A percentile compares a stretch with the other conserved stretches of the same genome.
Evolutionary conservation across 2,888 invertebrate species (phyloP).

Genomic region (Orthosia cruda): DNA sequence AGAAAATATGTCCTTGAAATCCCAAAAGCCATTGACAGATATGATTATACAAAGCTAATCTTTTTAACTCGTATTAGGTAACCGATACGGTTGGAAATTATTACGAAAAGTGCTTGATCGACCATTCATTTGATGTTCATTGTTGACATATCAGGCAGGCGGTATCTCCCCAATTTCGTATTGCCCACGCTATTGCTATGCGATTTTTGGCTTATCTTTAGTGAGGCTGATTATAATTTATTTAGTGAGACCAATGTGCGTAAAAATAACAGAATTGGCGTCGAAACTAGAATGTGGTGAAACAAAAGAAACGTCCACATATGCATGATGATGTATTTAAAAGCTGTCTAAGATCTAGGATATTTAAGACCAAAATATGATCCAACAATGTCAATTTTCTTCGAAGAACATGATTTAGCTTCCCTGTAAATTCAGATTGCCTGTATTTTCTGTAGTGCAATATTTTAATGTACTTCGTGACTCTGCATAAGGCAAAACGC

Average conservation of each 20-base stretch:
- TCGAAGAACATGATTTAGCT: not conserved
- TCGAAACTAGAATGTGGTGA: not conserved
- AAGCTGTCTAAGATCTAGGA: not conserved
- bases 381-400: not conserved
- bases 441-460: not conserved
- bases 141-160: not conserved
- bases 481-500: not conserved
- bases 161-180: not conserved
- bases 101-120: not conserved
- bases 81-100: slow-evolving; percentile 4
- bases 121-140: not conserved
- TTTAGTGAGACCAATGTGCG: not conserved
- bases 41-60: slow-evolving; percentile 23
- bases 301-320: not conserved
- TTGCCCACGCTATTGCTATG: not conserved
- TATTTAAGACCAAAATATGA: not conserved
- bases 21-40: slow-evolving; percentile 35
- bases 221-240: not conserved
- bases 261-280: not conserved
- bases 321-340: too few species aligned
- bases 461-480: slow-evolving; percentile 21
- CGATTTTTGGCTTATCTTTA: slow-evolving; percentile 4
- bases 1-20: not conserved
- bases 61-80: slow-evolving; percentile 13
- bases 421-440: slow-evolving; percentile 3